phyloP scores from a whole-genome alignment of 2,113 vertebrate genomes.

The Asarcornis scutulata region DNA sequence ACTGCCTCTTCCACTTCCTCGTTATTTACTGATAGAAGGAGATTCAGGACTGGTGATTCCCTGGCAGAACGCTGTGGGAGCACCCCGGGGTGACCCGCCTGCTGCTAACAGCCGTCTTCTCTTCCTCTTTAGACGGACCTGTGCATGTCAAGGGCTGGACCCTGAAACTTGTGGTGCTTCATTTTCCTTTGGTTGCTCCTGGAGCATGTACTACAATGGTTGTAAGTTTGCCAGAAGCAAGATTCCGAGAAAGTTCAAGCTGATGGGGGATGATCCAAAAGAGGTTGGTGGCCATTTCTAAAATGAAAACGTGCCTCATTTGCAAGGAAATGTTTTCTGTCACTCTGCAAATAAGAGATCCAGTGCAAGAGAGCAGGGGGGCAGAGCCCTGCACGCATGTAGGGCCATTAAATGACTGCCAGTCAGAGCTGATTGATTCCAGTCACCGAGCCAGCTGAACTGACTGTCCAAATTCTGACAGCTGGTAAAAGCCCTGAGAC shows the following conservation, averaged over 20 bases:
- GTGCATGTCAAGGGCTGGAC: slow-evolving; percentile 94
- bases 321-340: slow-evolving; percentile 27
- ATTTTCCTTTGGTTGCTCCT: slow-evolving; percentile 98
- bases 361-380: neutral
- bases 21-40: neutral
- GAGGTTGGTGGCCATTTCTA: slow-evolving; percentile 82
- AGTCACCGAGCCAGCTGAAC: slow-evolving; percentile 23
- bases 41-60: neutral
- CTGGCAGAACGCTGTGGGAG: neutral
- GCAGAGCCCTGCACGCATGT: neutral
- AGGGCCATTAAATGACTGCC: slow-evolving; percentile 42
- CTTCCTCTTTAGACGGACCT: slow-evolving; percentile 86
- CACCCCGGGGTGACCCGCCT: neutral
- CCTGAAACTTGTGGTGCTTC: slow-evolving; percentile 93
- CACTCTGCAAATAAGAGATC: neutral
- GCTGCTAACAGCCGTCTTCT: slow-evolving; percentile 23
- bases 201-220: slow-evolving; percentile 99
- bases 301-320: slow-evolving; percentile 16
- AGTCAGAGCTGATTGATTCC: slow-evolving; percentile 41
- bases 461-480: slow-evolving; percentile 51
- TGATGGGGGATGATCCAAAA: slow-evolving; percentile 91
- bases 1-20: neutral
- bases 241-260: slow-evolving; percentile 95
- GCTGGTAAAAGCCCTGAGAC: slow-evolving; percentile 33
- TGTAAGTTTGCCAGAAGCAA: slow-evolving; percentile 99